A percentile compares a stretch with the other conserved stretches of the same genome.
Evolutionary conservation across 2,113 vertebrate species (phyloP).

Genomic region (Leuciscus idus): DNA sequence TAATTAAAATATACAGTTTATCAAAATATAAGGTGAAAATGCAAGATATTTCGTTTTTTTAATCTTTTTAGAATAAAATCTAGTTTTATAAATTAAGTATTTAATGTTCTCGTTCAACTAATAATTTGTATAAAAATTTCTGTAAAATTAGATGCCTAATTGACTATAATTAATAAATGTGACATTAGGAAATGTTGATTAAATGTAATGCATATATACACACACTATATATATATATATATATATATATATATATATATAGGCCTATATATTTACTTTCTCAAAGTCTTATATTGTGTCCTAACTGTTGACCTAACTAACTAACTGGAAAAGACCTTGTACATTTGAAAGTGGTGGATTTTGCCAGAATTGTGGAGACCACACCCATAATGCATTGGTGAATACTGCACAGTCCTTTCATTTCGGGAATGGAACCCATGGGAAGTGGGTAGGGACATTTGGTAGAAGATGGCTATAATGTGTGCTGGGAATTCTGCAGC

Average conservation of each 20-base stretch:
- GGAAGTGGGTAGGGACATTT: constrained; percentile 41
- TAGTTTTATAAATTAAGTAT: not conserved
- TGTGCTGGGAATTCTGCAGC: constrained; percentile 5
- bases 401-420: constrained; percentile 36
- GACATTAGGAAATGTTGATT: not conserved
- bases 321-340: not conserved
- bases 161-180: not conserved
- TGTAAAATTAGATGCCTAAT: not conserved
- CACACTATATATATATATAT: not conserved
- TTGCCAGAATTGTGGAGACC: constrained; percentile 1
- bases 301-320: not conserved
- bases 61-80: not conserved
- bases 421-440: constrained; percentile 46
- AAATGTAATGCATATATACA: not conserved
- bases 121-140: not conserved
- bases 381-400: constrained; percentile 45
- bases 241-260: too few species aligned
- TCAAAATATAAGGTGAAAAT: not conserved
- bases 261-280: not conserved
- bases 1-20: not conserved
- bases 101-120: not conserved
- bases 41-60: not conserved
- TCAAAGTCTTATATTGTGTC: not conserved
- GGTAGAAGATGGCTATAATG: not conserved
- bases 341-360: constrained; percentile 18